Conservation (phyloP, 2,113 vertebrate species). For the Paratilapia polleni region DNA sequence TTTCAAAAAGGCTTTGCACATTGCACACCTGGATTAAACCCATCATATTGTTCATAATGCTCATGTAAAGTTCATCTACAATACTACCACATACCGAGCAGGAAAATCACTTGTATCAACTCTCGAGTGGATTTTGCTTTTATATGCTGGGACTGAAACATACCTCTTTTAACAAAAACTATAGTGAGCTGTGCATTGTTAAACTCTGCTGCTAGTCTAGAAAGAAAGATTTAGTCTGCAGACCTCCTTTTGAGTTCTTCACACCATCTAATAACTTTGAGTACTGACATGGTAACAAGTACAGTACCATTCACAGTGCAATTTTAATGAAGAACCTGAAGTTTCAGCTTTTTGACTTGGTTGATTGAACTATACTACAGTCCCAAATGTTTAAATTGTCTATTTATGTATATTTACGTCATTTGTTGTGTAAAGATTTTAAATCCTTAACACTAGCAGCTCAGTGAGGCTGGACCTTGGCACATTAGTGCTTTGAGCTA, state of each 20-base stretch:
- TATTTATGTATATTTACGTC: neutral
- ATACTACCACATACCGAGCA: too few relatives aligned
- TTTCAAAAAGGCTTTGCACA: neutral
- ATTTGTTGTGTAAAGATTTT: neutral
- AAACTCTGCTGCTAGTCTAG: neutral
- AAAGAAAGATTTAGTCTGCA: neutral
- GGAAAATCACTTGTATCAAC: too few relatives aligned
- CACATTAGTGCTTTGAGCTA: neutral
- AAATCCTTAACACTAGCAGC: neutral
- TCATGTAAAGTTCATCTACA: too few relatives aligned
- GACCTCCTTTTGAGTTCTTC: too few relatives aligned
- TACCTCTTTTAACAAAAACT: neutral
- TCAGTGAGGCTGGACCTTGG: neutral
- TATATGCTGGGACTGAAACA: neutral
- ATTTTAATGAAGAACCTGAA: rapidly evolving
- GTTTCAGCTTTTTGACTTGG: neutral
- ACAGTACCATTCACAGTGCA: too few relatives aligned
- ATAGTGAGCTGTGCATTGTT: neutral
- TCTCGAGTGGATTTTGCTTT: neutral
- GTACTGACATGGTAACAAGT: too few relatives aligned
- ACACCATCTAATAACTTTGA: too few relatives aligned
- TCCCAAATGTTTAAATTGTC: neutral
- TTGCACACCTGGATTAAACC: neutral
- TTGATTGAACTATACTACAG: neutral
- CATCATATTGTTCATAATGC: too few relatives aligned